Conservation (phyloP, 2,888 invertebrate species). For the Strigamia maritima region DNA sequence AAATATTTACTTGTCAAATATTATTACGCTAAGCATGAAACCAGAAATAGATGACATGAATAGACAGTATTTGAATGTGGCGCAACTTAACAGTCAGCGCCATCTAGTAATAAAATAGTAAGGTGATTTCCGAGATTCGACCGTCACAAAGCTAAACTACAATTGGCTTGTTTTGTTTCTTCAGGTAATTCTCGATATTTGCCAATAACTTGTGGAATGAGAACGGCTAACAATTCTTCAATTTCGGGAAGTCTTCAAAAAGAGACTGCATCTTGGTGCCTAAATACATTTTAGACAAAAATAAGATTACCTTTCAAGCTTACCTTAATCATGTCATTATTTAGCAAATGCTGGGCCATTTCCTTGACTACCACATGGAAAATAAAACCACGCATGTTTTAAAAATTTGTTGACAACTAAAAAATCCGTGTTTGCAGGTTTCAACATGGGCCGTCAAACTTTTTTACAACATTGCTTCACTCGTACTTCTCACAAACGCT, state of each 20-base stretch:
- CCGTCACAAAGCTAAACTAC: conserved; percentile 79
- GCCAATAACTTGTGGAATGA: conserved; percentile 77
- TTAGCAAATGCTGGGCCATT: conserved; percentile 87
- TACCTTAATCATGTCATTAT: conserved; percentile 83
- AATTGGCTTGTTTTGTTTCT: conserved; percentile 84
- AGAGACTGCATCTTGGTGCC: conserved; percentile 63
- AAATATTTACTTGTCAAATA: no score
- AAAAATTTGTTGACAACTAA: conserved; percentile 85
- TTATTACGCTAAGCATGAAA: no score
- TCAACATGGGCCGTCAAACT: conserved; percentile 66
- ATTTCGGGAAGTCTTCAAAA: conserved; percentile 79
- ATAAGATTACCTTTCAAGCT: conserved; percentile 41
- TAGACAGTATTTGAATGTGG: no score
- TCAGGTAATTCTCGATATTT: conserved; percentile 77
- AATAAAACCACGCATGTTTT: conserved; percentile 87
- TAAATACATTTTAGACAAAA: background rate
- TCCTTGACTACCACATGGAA: conserved; percentile 87
- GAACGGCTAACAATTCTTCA: conserved; percentile 71
- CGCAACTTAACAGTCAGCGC: no score
- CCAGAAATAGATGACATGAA: no score
- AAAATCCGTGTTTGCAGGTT: conserved; percentile 76
- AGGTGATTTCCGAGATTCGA: no score
- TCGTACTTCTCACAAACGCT: background rate
- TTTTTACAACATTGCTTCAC: conserved; percentile 48
- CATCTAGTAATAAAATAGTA: no score